Evolutionary conservation across 2,113 vertebrate genomes (phyloP).

Genomic region (Turnix velox): DNA sequence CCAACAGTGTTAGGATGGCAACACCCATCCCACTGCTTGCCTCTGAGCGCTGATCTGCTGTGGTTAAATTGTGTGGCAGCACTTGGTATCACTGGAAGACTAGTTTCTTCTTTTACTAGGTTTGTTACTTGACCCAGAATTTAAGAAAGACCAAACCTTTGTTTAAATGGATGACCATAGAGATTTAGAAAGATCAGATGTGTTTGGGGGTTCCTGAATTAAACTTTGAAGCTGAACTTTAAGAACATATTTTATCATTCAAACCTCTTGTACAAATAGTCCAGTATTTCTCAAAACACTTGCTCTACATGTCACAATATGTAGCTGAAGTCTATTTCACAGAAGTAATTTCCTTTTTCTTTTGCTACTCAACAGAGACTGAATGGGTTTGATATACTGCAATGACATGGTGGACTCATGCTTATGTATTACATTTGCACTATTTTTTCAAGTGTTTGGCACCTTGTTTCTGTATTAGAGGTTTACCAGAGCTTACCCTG

Average conservation of each 20-base stretch:
- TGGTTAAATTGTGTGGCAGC: background rate
- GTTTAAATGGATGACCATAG: background rate
- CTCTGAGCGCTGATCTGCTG: background rate
- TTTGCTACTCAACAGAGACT: background rate
- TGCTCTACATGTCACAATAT: background rate
- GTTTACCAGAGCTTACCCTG: background rate
- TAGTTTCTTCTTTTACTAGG: background rate
- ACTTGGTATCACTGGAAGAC: fast-evolving
- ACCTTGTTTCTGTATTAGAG: background rate
- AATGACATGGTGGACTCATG: background rate
- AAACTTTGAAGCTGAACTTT: background rate
- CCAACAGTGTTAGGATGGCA: background rate
- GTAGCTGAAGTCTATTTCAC: background rate
- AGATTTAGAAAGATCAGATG: background rate
- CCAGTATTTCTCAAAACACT: background rate
- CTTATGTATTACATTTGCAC: background rate
- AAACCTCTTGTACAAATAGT: background rate
- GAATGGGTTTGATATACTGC: background rate
- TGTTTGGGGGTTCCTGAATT: background rate
- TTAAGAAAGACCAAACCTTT: background rate
- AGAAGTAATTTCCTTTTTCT: background rate
- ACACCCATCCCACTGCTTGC: fast-evolving
- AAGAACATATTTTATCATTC: background rate
- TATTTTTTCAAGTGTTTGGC: background rate
- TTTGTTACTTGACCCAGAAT: background rate